Evolutionary conservation across 2,888 invertebrate species (phyloP).

Genomic region (Camponotus fellah): DNA sequence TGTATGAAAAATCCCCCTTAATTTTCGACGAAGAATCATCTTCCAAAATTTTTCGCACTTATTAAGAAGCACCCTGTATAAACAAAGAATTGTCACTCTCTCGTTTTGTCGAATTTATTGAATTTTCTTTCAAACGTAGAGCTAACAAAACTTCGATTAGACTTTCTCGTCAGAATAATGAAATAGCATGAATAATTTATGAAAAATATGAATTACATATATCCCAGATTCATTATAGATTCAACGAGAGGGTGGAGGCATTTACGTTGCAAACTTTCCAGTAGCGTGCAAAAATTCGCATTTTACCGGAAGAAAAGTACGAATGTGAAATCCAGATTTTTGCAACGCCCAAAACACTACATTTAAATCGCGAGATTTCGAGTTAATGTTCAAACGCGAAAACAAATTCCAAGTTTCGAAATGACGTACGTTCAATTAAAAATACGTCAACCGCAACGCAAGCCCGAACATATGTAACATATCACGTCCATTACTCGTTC

Average conservation of each 20-base stretch:
- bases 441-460: conserved; percentile 30
- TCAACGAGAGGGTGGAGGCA: not conserved
- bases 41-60: too few relatives aligned
- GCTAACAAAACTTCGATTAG: not conserved
- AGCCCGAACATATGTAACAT: conserved; percentile 39
- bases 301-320: conserved; percentile 7
- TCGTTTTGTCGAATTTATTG: not conserved
- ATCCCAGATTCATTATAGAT: not conserved
- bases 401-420: conserved; percentile 45
- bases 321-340: conserved; percentile 8
- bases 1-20: too few relatives aligned
- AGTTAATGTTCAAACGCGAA: conserved; percentile 6
- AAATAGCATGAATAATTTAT: conserved; percentile 24
- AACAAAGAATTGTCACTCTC: not conserved
- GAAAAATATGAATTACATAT: conserved; percentile 19
- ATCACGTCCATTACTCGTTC: conserved; percentile 54
- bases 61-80: not conserved
- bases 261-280: conserved; percentile 11
- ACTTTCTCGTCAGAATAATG: not conserved
- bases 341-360: conserved; percentile 11
- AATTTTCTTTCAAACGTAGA: conserved; percentile 8
- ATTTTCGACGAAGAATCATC: too few relatives aligned
- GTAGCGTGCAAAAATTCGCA: not conserved
- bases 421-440: conserved; percentile 37
- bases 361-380: conserved; percentile 27